phyloP scores from a whole-genome alignment of 2,797 vertebrate genomes.

The Oreonectes daqikongensis region DNA sequence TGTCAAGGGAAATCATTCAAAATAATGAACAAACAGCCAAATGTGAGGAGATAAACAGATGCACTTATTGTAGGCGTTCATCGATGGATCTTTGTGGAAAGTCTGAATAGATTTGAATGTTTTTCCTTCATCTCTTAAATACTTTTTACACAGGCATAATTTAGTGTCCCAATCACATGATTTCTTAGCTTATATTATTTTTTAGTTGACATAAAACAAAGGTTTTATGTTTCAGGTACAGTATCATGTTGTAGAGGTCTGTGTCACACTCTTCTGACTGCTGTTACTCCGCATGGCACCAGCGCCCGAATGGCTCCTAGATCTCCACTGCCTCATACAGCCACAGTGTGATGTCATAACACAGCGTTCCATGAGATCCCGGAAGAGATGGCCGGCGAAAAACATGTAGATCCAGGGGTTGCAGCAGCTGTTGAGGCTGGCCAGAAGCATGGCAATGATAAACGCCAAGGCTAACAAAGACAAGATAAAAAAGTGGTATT shows the following conservation, averaged over 20 bases:
- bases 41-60: no score
- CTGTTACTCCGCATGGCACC: slow-evolving; percentile 78
- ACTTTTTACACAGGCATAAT: no score
- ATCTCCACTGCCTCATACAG: slow-evolving; percentile 73
- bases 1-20: not conserved
- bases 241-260: slow-evolving; percentile 66
- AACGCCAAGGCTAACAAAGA: slow-evolving; percentile 83
- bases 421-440: slow-evolving; percentile 98
- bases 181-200: slow-evolving; percentile 4
- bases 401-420: slow-evolving; percentile 99
- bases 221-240: not conserved
- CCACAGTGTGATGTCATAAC: slow-evolving; percentile 70
- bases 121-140: not conserved
- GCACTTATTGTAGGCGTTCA: no score
- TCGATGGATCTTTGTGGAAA: not conserved
- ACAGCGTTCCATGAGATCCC: slow-evolving; percentile 75
- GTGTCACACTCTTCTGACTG: slow-evolving; percentile 84
- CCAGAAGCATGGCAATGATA: slow-evolving; percentile 94
- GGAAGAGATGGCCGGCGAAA: slow-evolving; percentile 93
- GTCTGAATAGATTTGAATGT: not conserved
- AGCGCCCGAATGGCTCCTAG: slow-evolving; percentile 80
- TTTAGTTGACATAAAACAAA: not conserved
- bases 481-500: not conserved
- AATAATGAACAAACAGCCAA: not conserved
- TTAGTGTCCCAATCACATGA: not conserved